Evolutionary conservation across 2,113 vertebrate species (phyloP).

Genomic region (Ptychochromis oligacanthus): DNA sequence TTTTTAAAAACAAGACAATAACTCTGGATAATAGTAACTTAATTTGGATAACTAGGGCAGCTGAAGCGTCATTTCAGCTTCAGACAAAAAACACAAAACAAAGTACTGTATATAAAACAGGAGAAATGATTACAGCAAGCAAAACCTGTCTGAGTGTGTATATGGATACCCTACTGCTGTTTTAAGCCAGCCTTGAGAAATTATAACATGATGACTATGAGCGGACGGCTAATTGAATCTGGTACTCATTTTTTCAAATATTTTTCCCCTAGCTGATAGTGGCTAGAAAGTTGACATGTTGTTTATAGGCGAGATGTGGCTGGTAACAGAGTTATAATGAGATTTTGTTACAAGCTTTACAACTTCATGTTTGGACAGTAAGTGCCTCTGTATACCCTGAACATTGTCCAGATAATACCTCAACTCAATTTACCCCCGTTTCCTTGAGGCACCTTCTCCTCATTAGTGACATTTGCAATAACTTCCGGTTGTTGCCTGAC

Average conservation of each 20-base stretch:
- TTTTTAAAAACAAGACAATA: not conserved
- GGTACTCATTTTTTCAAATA: not conserved
- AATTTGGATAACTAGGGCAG: not conserved
- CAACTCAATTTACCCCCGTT: constrained; percentile 36
- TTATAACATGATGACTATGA: not conserved
- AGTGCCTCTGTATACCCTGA: constrained; percentile 6
- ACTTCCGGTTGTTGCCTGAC: not conserved
- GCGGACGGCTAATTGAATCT: not conserved
- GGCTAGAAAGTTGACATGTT: constrained; percentile 18
- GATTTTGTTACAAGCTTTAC: constrained; percentile 14
- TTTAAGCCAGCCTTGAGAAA: not conserved
- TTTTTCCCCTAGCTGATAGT: not conserved
- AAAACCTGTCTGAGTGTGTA: not conserved
- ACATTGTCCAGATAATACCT: constrained; percentile 47
- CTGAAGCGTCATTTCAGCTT: not conserved
- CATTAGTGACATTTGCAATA: constrained; percentile 27
- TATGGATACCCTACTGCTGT: not conserved
- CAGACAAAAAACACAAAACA: not conserved
- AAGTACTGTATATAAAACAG: not conserved
- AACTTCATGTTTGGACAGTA: not conserved
- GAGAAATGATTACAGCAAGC: not conserved
- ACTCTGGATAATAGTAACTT: not conserved
- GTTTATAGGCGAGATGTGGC: not conserved
- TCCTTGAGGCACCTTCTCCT: not conserved
- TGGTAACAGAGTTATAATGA: constrained; percentile 8